Percentiles rank a stretch among this genome's conserved stretches.
These are phyloP conservation scores for Ichneumoninae sp. DNA, from an alignment of 2,888 invertebrate species.

Conservation along the genomic window DNA sequence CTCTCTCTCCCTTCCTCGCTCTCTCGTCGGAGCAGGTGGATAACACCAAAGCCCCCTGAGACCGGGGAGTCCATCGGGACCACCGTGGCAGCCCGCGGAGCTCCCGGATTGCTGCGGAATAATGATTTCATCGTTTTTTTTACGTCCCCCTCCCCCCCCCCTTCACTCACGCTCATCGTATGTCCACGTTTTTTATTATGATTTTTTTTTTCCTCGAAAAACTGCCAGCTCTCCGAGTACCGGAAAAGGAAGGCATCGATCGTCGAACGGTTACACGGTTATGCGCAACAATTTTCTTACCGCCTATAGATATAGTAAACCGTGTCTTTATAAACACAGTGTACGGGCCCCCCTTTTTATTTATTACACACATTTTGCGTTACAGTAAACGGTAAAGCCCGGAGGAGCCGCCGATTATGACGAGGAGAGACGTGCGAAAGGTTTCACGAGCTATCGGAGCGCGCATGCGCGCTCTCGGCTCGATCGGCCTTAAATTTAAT, in stretches of 20 bases:
- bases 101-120: conserved; percentile 57
- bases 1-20: not conserved
- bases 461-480: not conserved
- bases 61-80: conserved; percentile 58
- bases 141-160: not conserved
- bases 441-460: not conserved
- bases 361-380: not conserved
- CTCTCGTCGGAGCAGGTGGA: conserved; percentile 69
- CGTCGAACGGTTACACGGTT: conserved; percentile 24
- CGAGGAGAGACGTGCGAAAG: not conserved
- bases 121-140: conserved; percentile 52
- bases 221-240: conserved; percentile 19
- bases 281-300: not conserved
- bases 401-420: not conserved
- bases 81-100: conserved; percentile 53
- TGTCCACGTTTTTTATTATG: conserved; percentile 12
- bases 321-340: not conserved
- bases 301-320: not conserved
- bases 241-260: conserved; percentile 61
- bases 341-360: not conserved
- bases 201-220: conserved; percentile 9
- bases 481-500: not conserved
- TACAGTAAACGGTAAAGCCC: not conserved
- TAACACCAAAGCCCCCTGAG: conserved; percentile 51
- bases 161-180: not conserved